A percentile compares a stretch with the other conserved stretches of the same genome.
phyloP scores from a whole-genome alignment of 2,888 invertebrate genomes.

The Agrochola litura region DNA sequence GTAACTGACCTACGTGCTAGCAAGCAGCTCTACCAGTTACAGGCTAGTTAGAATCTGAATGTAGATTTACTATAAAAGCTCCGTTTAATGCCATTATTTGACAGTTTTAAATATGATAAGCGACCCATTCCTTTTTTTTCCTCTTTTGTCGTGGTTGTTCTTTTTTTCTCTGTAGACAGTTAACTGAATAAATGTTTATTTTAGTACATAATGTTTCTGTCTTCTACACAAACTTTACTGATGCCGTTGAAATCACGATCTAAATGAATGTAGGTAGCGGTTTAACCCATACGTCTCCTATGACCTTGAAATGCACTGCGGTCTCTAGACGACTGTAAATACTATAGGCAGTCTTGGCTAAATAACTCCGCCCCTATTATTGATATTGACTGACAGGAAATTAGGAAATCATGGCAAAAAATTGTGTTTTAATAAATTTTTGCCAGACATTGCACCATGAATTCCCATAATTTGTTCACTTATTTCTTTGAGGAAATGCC shows the following conservation, averaged over 20 bases:
- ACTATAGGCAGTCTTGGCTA: neutral
- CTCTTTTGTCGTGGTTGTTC: neutral
- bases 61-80: neutral
- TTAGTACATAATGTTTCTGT: neutral
- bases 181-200: neutral
- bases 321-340: neutral
- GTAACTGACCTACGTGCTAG: conserved; percentile 58
- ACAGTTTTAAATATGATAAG: neutral
- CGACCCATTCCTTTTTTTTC: neutral
- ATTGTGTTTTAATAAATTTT: neutral
- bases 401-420: neutral
- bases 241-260: neutral
- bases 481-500: conserved; percentile 20
- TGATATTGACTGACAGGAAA: neutral
- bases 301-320: conserved; percentile 40
- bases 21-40: conserved; percentile 26
- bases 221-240: neutral
- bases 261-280: neutral
- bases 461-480: neutral
- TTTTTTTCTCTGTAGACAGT: neutral
- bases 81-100: too few relatives aligned
- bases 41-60: neutral
- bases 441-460: conserved; percentile 8
- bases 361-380: neutral
- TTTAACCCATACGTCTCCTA: neutral